Conservation (phyloP, 1,140 invertebrate genomes). For the Apis mellifera region Amel_HAv3.1 CM009931.2:17035001-17035500, state of each 20-base stretch:
- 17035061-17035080: conserved; percentile 46
- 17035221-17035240: conserved; percentile 14
- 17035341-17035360: background rate
- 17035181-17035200: conserved; percentile 30
- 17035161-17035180: conserved; percentile 53
- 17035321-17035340: background rate
- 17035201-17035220: conserved; percentile 54
- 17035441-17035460: background rate
- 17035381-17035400: background rate
- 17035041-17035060: conserved; percentile 31
- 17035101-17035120: conserved; percentile 20
- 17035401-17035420: background rate
- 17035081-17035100: conserved; percentile 22
- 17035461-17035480: too few species aligned
- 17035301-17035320: conserved; percentile 46
- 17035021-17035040: conserved; percentile 35
- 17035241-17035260: conserved; percentile 29
- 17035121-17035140: conserved; percentile 48
- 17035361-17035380: background rate
- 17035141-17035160: conserved; percentile 49
- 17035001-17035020: conserved; percentile 24
- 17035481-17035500: too few species aligned
- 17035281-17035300: conserved; percentile 48
- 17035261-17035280: conserved; percentile 46
- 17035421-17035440: background rate